Conservation (phyloP, 2,113 vertebrate species). For the Burhinus bistriatus region DNA sequence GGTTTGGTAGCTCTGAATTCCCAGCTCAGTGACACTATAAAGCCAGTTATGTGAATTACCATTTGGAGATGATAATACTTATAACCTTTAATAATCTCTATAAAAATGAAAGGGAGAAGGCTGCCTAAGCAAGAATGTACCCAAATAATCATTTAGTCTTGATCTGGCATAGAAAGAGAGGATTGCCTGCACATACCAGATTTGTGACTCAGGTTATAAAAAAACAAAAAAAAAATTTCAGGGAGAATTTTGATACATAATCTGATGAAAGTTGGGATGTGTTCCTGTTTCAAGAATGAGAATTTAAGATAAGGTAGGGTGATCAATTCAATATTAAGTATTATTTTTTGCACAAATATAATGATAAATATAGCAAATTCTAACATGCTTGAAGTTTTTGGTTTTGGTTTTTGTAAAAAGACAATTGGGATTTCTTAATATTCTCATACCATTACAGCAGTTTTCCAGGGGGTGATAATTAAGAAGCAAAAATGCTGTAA, state of each 20-base stretch:
- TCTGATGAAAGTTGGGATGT: neutral
- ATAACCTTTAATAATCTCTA: neutral
- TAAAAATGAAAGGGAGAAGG: neutral
- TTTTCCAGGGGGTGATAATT: neutral
- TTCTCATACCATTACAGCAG: neutral
- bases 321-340: neutral
- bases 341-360: neutral
- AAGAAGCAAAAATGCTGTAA: neutral
- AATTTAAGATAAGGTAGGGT: neutral
- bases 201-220: neutral
- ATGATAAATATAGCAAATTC: neutral
- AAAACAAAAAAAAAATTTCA: neutral
- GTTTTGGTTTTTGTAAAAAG: neutral
- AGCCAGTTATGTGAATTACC: neutral
- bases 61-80: neutral
- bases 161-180: neutral
- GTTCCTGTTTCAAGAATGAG: neutral
- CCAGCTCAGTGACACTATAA: neutral
- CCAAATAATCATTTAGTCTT: neutral
- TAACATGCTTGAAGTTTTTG: neutral
- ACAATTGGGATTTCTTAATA: neutral
- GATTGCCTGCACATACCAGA: neutral
- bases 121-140: neutral
- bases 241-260: neutral
- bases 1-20: neutral